Conservation (phyloP, 92 coral and sea anemone species). For the Porites rus region DNA sequence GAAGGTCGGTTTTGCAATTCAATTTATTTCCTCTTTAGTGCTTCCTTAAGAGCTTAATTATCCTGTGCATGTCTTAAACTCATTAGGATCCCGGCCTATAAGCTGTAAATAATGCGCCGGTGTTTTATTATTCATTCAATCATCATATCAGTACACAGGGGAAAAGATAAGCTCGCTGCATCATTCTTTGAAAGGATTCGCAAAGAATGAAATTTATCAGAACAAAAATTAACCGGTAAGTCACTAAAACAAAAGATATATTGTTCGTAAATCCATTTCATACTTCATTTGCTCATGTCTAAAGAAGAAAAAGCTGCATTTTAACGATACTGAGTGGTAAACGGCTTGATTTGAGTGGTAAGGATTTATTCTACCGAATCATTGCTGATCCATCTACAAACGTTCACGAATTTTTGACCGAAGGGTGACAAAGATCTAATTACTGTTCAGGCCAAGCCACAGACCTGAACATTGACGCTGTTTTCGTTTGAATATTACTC, state of each 20-base stretch:
- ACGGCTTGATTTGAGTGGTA: neutral
- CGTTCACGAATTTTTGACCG: too few relatives aligned
- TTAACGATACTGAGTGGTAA: slow-evolving; percentile 23
- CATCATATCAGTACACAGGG: slow-evolving; percentile 4
- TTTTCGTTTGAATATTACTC: neutral
- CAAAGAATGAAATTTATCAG: slow-evolving; percentile 19
- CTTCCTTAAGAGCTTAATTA: neutral
- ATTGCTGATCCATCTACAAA: too few relatives aligned
- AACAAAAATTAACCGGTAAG: slow-evolving; percentile 50
- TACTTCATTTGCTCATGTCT: slow-evolving; percentile 45
- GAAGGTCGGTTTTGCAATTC: neutral
- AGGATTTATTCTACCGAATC: neutral
- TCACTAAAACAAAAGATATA: slow-evolving; percentile 23
- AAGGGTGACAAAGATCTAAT: neutral
- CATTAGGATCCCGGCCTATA: neutral
- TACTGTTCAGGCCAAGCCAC: neutral
- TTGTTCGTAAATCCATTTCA: slow-evolving; percentile 30
- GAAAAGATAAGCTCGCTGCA: slow-evolving; percentile 3
- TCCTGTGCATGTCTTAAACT: neutral
- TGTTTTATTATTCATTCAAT: neutral
- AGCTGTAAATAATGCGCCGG: neutral
- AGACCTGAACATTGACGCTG: neutral
- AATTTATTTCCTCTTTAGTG: neutral
- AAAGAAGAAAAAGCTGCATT: neutral
- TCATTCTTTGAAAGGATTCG: neutral